These are phyloP conservation scores for Polydrusus tereticollis DNA, from an alignment of 2,888 invertebrate genomes.

Conservation along the genomic window DNA sequence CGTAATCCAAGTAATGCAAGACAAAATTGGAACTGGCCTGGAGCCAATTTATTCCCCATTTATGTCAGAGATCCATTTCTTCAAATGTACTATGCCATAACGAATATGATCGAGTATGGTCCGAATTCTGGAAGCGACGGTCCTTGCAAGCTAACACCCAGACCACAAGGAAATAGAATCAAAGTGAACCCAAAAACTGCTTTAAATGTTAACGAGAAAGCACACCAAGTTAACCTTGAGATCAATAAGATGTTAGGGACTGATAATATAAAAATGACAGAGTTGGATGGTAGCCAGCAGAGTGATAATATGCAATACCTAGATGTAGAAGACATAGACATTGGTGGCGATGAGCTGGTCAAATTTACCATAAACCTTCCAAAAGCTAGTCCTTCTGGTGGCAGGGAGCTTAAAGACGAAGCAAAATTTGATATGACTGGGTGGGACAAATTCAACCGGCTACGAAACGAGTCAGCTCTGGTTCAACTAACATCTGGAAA, in stretches of 20 bases:
- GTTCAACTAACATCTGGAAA: conserved; percentile 11
- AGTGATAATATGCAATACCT: conserved; percentile 22
- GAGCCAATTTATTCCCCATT: conserved; percentile 71
- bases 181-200: conserved; percentile 9
- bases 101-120: conserved; percentile 72
- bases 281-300: neutral
- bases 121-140: conserved; percentile 68
- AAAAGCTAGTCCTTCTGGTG: neutral
- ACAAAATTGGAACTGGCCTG: conserved; percentile 68
- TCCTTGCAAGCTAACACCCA: conserved; percentile 52
- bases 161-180: conserved; percentile 36
- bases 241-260: conserved; percentile 23
- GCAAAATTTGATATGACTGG: conserved; percentile 16
- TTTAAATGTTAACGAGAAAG: neutral
- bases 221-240: conserved; percentile 15
- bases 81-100: conserved; percentile 70
- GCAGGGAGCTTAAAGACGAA: conserved; percentile 25
- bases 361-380: conserved; percentile 51
- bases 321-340: conserved; percentile 54
- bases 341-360: conserved; percentile 51
- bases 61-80: conserved; percentile 72
- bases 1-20: conserved; percentile 38
- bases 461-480: conserved; percentile 36
- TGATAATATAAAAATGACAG: conserved; percentile 10
- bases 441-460: conserved; percentile 35